Base-by-base conservation (phyloP, 2,888 invertebrate genomes). In the Watsonalla binaria region DNA sequence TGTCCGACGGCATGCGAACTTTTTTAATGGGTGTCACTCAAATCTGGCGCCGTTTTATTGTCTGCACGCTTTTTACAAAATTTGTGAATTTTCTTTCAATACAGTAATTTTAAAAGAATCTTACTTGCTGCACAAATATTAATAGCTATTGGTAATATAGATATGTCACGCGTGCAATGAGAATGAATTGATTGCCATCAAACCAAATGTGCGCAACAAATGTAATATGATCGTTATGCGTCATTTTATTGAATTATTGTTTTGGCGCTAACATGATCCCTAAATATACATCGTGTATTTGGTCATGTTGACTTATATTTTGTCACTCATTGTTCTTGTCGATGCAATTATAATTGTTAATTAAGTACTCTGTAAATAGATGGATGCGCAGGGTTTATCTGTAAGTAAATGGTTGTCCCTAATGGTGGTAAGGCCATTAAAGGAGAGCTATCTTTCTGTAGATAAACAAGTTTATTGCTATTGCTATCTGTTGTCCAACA, bases 391-490 rank as follows among this genome's bases (percentile, higher is more conserved):
- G 9, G 11, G 33, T 46, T 45, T 45, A 45, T 51, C 51, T 50
- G 14, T 11, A 34, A 51, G 37, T 51, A 46, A 46, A 46, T 46
- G 33, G 45, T 61, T 66, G 65, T 73, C 73, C 74, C 73, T 75
- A 72, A 76, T 71, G 64, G 67, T 51, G 56, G 61, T 55, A 58
- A 58, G 60, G 52, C 74, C 73, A 74, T 80, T 72, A 76, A 78
- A 78, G 76, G 78, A 74, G 70, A 71, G 65, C 71, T 73, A 75
- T 80, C 79, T 79, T 69, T 76, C 78, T 67, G 62, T 56, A 78
- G 75, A 75, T 79, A 78, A 81, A 80, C 78, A 65, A 72, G 80
- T 79, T 78, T 81, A 80, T 80, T 81, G 78, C 78, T 82, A 82
- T 81, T 79, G 72, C 73, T 77, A 66, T 77, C 68, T 69, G 67